Percentiles rank a stretch among this genome's conserved stretches.
phyloP scores from a whole-genome alignment of 2,888 invertebrate species.

The Diplolepis rosae region DNA sequence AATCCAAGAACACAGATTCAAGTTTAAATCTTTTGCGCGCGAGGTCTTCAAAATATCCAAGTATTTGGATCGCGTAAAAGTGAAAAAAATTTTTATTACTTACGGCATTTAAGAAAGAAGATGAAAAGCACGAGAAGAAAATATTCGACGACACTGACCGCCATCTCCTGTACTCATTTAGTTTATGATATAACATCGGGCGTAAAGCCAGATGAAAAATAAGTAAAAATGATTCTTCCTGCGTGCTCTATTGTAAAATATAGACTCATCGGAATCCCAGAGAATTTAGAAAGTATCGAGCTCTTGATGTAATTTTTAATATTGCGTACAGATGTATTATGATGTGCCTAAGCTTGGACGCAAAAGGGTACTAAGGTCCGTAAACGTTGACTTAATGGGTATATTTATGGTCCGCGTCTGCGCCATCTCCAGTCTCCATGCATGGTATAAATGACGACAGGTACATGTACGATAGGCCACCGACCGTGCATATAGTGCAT shows the following conservation, averaged over 20 bases:
- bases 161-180: conserved; percentile 69
- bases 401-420: conserved; percentile 40
- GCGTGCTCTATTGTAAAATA: conserved; percentile 63
- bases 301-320: conserved; percentile 47
- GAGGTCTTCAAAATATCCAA: conserved; percentile 29
- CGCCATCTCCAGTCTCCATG: not conserved
- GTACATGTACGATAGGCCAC: conserved; percentile 21
- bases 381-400: conserved; percentile 42
- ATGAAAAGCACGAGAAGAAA: conserved; percentile 55
- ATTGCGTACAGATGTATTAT: too few relatives aligned
- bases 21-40: conserved; percentile 9
- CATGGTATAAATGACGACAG: conserved; percentile 38
- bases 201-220: conserved; percentile 60
- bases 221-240: conserved; percentile 65
- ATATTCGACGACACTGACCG: conserved; percentile 66
- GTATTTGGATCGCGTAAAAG: not conserved
- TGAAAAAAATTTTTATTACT: conserved; percentile 51
- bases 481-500: conserved; percentile 24
- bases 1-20: not conserved
- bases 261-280: conserved; percentile 59
- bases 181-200: conserved; percentile 70
- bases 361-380: conserved; percentile 43
- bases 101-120: conserved; percentile 56
- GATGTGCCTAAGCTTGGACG: not conserved
- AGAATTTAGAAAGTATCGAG: conserved; percentile 68